A percentile compares a stretch with the other conserved stretches of the same genome.
Conservation (phyloP, 1,140 invertebrate species). For the Druon quercuslanigerum region DNA sequence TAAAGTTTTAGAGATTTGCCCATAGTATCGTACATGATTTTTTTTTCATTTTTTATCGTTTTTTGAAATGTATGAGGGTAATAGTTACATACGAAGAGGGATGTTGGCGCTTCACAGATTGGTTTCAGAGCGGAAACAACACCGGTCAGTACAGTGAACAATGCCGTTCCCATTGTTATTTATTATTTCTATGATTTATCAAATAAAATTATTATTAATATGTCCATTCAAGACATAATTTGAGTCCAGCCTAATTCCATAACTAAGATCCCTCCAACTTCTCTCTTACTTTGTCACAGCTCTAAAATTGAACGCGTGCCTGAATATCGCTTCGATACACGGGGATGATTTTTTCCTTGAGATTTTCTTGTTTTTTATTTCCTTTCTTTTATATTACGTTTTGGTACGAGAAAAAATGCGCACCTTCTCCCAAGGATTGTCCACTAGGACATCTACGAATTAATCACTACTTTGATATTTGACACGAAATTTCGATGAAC, state of each 20-base stretch:
- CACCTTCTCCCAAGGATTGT: conserved; percentile 26
- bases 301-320: conserved; percentile 48
- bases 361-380: neutral
- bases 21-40: neutral
- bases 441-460: neutral
- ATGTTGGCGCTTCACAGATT: conserved; percentile 65
- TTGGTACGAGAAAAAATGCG: conserved; percentile 19
- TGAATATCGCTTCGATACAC: conserved; percentile 10
- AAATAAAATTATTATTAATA: conserved; percentile 26
- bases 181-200: conserved; percentile 1
- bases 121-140: conserved; percentile 64
- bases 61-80: conserved; percentile 57
- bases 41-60: neutral
- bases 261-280: conserved; percentile 37
- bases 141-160: conserved; percentile 46
- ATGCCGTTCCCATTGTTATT: conserved; percentile 34
- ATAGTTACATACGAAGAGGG: conserved; percentile 51
- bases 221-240: conserved; percentile 34
- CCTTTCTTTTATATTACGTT: neutral
- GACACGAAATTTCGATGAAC: conserved; percentile 33
- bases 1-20: neutral
- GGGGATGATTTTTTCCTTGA: conserved; percentile 15
- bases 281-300: conserved; percentile 48
- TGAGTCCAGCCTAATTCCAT: conserved; percentile 41
- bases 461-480: conserved; percentile 30